Evolutionary conservation across 2,888 invertebrate genomes (phyloP), one percentile per base, ranked within the genome.

Genomic region (Pristionchus maxplancki): DNA sequence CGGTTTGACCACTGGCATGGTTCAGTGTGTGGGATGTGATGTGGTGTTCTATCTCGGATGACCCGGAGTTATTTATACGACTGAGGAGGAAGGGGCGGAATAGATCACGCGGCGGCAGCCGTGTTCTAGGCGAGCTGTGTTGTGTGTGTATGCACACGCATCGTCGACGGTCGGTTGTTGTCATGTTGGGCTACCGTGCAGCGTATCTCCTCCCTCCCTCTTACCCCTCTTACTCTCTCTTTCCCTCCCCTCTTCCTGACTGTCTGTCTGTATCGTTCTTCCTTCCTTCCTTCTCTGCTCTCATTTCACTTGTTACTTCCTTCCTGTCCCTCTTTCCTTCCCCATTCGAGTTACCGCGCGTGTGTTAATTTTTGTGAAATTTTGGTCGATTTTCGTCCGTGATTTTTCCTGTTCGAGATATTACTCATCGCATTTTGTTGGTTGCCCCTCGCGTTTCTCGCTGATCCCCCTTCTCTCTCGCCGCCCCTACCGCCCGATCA

Each of bases 351-450:
- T 81, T 28, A n/a, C 74, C 15, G 20, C 34, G 5, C 34, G 4
- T 15, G 15, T 71, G n/a, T 31, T 17, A 5, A 34, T 44, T 40
- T 78, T 78, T 4, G 48, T 31, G 31, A n/a, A 20, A 74, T 37
- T 37, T 20, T 78, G 78, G 24, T 78, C 78, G 37, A 44, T 78
- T 78, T 44, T 71, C 71, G 31, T 11, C 71, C 37, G 17, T 8
- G 20, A 71, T 71, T 37, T 34, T 37, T 71, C 37, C 71, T 34
- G 71, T 40, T 78, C 78, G 48, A 2, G n/a, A n/a, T n/a, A 81
- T 48, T 48, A 44, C 31, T 81, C 81, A 81, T 44, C 44, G 31
- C 9, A 78, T 78, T 44, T 78, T 78, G 78, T 20, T 28, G 74
- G n/a, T n/a, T n/a, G n/a, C n/a, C n/a, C 44, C 31, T 28, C 44